Percentiles rank a stretch among this genome's conserved stretches.
phyloP scores from a whole-genome alignment of 2,113 vertebrate species.

The Rissa tridactyla region DNA sequence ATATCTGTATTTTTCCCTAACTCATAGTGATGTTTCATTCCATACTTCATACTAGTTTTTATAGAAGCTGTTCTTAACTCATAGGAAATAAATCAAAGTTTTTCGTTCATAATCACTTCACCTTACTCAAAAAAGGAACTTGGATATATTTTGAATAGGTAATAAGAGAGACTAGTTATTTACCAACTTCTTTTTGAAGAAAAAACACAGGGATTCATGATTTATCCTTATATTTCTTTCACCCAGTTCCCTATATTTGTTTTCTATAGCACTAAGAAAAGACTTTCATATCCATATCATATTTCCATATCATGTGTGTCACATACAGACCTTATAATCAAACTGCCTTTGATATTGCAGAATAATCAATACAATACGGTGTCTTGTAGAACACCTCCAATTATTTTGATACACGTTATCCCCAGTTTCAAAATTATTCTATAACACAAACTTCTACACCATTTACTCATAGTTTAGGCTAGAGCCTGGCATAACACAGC shows the following conservation, averaged over 20 bases:
- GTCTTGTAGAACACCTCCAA: neutral
- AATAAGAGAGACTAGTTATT: neutral
- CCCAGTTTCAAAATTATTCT: neutral
- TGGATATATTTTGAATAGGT: rapidly evolving
- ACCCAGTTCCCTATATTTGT: neutral
- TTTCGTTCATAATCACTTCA: neutral
- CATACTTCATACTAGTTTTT: neutral
- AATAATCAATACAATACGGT: neutral
- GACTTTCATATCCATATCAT: neutral
- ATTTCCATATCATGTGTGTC: neutral
- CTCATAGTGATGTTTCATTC: neutral
- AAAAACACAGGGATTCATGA: neutral
- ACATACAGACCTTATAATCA: neutral
- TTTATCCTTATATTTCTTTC: neutral
- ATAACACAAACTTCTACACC: neutral
- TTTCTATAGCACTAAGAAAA: neutral
- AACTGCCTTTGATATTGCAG: neutral
- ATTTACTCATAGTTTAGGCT: neutral
- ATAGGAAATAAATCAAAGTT: neutral
- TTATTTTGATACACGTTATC: neutral
- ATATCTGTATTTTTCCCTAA: neutral
- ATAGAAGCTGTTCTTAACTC: neutral
- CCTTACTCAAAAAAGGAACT: neutral
- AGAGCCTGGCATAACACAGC: neutral
- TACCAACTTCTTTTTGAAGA: neutral